These are phyloP conservation scores for Halcyon leucocephala DNA, from an alignment of 2,797 vertebrate genomes.

Conservation along the genomic window DNA sequence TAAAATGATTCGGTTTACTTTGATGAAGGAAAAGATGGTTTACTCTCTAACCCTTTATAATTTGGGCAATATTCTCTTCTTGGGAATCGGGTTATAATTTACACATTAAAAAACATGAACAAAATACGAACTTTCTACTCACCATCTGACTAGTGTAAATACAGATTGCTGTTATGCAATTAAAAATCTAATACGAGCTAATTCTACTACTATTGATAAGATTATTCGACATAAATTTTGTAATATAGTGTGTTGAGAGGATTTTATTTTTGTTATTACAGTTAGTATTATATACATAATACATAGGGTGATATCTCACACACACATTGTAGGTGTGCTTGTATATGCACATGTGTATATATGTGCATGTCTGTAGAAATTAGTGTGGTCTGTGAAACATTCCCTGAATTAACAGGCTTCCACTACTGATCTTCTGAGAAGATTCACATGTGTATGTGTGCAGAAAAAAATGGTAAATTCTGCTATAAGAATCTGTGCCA, in stretches of 20 bases:
- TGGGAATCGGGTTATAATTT: neutral
- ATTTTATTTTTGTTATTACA: neutral
- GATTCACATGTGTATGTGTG: neutral
- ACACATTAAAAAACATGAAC: neutral
- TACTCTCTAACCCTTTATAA: neutral
- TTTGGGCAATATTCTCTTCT: neutral
- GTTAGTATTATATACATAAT: neutral
- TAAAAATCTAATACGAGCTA: neutral
- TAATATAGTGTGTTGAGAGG: neutral
- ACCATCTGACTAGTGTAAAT: neutral
- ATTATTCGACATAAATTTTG: neutral
- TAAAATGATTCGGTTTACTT: neutral
- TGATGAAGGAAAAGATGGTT: neutral
- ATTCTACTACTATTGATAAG: neutral
- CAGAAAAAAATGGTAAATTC: neutral
- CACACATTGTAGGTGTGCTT: neutral
- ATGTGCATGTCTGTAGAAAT: neutral
- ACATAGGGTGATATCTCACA: neutral
- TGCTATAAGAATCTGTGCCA: neutral
- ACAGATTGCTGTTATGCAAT: neutral
- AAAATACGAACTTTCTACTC: neutral
- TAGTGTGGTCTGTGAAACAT: neutral
- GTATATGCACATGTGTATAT: neutral
- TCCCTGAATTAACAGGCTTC: neutral
- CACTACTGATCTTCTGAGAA: neutral